phyloP scores from a whole-genome alignment of 2,797 vertebrate species.

The Spondyliosoma cantharus region DNA sequence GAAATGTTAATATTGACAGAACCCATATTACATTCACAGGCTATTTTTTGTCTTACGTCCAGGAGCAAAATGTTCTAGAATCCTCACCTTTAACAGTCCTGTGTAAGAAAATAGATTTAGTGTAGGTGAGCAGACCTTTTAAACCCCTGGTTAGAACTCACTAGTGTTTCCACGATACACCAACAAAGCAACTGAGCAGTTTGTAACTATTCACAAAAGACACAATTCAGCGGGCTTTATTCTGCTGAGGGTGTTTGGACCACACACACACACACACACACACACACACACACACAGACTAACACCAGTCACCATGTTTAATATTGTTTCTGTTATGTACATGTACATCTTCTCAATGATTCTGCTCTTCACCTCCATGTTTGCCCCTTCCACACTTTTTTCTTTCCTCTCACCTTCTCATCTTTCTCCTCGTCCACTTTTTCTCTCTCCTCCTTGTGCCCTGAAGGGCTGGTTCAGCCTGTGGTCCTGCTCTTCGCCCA shows the following conservation, averaged over 20 bases:
- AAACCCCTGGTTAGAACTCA: neutral
- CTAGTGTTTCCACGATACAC: too few species aligned
- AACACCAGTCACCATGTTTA: neutral
- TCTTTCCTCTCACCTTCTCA: conserved; percentile 22
- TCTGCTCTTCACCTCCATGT: conserved; percentile 3
- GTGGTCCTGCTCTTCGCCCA: conserved; percentile 74
- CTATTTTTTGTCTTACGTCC: neutral
- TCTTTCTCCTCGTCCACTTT: conserved; percentile 12
- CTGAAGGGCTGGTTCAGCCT: conserved; percentile 60
- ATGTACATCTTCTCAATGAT: conserved; percentile 1
- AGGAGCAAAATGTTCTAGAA: too few species aligned
- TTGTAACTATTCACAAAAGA: conserved; percentile 21
- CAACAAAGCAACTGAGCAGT: conserved; percentile 1
- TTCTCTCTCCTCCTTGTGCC: conserved; percentile 30
- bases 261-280: conserved; percentile 42
- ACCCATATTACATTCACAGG: neutral
- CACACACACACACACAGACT: conserved; percentile 6
- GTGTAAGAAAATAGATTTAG: neutral
- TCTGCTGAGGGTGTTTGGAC: conserved; percentile 47
- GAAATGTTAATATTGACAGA: neutral
- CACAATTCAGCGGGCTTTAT: conserved; percentile 22
- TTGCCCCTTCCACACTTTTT: neutral
- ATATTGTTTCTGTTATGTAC: neutral
- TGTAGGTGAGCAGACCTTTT: neutral
- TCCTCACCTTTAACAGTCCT: neutral